Evolutionary conservation across 2,113 vertebrate genomes (phyloP).

Genomic region (Rhinolophus ferrumequinum): DNA sequence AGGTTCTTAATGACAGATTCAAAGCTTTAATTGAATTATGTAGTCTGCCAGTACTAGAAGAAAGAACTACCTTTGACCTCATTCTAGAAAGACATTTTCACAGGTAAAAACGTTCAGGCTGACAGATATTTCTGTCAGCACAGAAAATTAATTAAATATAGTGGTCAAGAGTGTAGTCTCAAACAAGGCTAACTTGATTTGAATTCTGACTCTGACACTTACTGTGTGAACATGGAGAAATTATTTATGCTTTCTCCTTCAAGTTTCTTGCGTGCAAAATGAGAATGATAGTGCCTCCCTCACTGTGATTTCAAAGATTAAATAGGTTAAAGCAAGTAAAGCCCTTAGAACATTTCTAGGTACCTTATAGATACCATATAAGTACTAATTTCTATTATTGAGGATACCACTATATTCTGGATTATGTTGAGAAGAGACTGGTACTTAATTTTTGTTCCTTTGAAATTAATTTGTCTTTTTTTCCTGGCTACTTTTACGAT

Average conservation of each 20-base stretch:
- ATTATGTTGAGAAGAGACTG: background rate
- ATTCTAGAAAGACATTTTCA: background rate
- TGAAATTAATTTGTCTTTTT: constrained; percentile 30
- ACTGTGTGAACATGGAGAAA: background rate
- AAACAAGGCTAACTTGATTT: background rate
- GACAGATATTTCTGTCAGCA: background rate
- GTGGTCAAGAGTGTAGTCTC: background rate
- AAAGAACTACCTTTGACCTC: background rate
- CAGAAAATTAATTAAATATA: background rate
- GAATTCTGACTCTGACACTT: background rate
- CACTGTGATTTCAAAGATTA: background rate
- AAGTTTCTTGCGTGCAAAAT: background rate
- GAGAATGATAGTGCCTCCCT: background rate
- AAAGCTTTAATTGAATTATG: constrained; percentile 38
- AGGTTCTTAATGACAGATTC: constrained; percentile 28
- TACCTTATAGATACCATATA: background rate
- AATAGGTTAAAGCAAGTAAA: background rate
- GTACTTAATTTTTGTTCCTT: background rate
- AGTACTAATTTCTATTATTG: background rate
- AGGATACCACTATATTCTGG: background rate
- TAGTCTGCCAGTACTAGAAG: background rate
- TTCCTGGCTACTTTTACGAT: background rate
- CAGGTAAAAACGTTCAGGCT: background rate
- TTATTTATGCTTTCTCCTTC: background rate
- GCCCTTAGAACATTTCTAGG: constrained; percentile 3